Percentiles rank a stretch among this genome's conserved stretches.
Evolutionary conservation across 30 jellyfish, hydroid and myxozoan genomes (phyloP).

Genomic region (Nemopilema nomurai): DNA sequence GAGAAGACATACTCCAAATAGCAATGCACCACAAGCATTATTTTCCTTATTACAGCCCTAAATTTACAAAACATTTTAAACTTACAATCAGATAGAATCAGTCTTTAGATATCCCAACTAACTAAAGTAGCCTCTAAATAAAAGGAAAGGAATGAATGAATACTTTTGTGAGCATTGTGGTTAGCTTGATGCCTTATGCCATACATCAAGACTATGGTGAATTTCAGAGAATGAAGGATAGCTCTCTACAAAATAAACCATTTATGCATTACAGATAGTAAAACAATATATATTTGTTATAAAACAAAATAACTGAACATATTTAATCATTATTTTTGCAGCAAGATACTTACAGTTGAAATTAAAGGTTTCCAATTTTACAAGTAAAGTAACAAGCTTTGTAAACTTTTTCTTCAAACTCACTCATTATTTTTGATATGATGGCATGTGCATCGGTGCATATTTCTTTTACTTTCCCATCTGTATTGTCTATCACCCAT

Average conservation of each 20-base stretch:
- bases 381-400: neutral
- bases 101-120: neutral
- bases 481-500: slow-evolving; percentile 1
- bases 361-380: neutral
- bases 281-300: neutral
- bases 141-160: neutral
- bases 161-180: slow-evolving; percentile 39
- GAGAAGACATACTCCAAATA: neutral
- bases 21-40: neutral
- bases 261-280: neutral
- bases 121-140: neutral
- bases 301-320: neutral
- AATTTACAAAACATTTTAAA: neutral
- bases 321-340: neutral
- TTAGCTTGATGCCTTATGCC: slow-evolving; percentile 53
- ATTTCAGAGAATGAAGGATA: neutral
- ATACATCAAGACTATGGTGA: slow-evolving; percentile 51
- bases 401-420: neutral
- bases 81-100: neutral
- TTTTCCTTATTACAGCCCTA: neutral
- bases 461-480: slow-evolving; percentile 14
- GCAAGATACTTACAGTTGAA: neutral
- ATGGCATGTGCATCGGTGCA: slow-evolving; percentile 61
- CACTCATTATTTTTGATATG: slow-evolving; percentile 33
- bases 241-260: slow-evolving; percentile 12